These are phyloP conservation scores for Oryzias melastigma DNA, from an alignment of 2,113 vertebrate species.

Conservation along the genomic window DNA sequence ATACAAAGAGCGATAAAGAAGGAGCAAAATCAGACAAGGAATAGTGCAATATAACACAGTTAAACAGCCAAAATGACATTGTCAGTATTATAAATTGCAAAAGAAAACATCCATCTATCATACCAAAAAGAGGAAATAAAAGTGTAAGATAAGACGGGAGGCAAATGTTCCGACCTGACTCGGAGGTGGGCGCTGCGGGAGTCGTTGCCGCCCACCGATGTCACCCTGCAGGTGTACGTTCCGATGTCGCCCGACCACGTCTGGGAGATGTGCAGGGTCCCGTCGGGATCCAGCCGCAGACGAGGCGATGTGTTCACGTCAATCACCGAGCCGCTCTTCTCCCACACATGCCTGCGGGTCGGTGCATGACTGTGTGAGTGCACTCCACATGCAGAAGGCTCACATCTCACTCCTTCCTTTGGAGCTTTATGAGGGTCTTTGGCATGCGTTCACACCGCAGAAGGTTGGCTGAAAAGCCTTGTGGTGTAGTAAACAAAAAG, in stretches of 20 bases:
- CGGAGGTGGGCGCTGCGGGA: constrained; percentile 89
- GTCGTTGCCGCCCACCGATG: constrained; percentile 93
- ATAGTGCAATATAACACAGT: constrained; percentile 39
- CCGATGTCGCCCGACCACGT: constrained; percentile 99
- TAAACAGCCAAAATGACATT: constrained; percentile 34
- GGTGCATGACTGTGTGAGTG: background rate
- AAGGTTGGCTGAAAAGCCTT: constrained; percentile 38
- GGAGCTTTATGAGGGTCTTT: constrained; percentile 36
- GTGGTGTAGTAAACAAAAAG: constrained; percentile 34
- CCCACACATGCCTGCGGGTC: constrained; percentile 86
- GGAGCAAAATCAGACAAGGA: constrained; percentile 50
- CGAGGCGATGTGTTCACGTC: constrained; percentile 80
- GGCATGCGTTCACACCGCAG: constrained; percentile 20
- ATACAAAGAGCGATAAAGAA: constrained; percentile 16
- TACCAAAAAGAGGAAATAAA: constrained; percentile 10
- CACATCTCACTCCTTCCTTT: constrained; percentile 6
- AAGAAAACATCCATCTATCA: constrained; percentile 60
- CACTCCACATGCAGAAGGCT: background rate
- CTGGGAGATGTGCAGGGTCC: constrained; percentile 93
- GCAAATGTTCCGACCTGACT: constrained; percentile 82
- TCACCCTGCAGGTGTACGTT: constrained; percentile 93
- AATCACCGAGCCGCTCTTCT: constrained; percentile 84
- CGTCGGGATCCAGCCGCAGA: constrained; percentile 82
- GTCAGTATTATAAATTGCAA: constrained; percentile 56
- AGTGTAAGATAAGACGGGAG: constrained; percentile 28